Evolutionary conservation across 2,797 vertebrate species (phyloP), one percentile per base, ranked within the genome.

Genomic region (Anomalospiza imberbis): DNA sequence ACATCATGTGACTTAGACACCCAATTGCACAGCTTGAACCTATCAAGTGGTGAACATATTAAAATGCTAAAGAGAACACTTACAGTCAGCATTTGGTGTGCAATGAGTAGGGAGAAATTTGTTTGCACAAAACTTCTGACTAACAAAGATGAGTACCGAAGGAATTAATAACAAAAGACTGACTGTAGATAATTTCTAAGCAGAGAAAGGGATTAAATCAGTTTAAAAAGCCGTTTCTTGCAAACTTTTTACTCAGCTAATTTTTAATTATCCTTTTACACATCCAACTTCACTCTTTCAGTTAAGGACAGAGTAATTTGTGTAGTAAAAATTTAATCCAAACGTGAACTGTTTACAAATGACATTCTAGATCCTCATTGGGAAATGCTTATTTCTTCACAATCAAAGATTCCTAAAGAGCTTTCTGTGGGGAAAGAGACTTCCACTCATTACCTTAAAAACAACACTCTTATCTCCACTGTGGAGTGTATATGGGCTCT

Each of bases 21-120:
- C 92, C 95, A 96, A 90, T 95, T 94, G 94, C 85, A 95, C 94
- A 97, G 94, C 89, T 94, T 96, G 92, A 94, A 93, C 60, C 80
- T 93, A 93, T 95, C 94, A 96, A 96, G 55, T 53, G 45, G 88
- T 92, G 89, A 95, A 82, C 89, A 47, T 93, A 92, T 57, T 93
- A 94, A 94, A 97, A 95, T 94, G 45, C 62, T 92, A 86, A 91
- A 92, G 73, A 84, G 91, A 95, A 92, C 83, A 70, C 48, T 95
- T 94, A 91, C 79, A 96, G 85, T 95, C 91, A 96, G 94, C 95
- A 84, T 88, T 94, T 91, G 83, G 71, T 93, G 91, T 88, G 91
- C 91, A 97, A 71, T 86, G 94, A 95, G 77, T 76, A 92, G 91
- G 55, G 88, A 94, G 80, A 95, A 94, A 93, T 93, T 73, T 96